Percentiles rank a stretch among this genome's conserved stretches.
These are phyloP conservation scores for Hyla sarda DNA, from an alignment of 2,113 vertebrate species.

Conservation along the genomic window DNA sequence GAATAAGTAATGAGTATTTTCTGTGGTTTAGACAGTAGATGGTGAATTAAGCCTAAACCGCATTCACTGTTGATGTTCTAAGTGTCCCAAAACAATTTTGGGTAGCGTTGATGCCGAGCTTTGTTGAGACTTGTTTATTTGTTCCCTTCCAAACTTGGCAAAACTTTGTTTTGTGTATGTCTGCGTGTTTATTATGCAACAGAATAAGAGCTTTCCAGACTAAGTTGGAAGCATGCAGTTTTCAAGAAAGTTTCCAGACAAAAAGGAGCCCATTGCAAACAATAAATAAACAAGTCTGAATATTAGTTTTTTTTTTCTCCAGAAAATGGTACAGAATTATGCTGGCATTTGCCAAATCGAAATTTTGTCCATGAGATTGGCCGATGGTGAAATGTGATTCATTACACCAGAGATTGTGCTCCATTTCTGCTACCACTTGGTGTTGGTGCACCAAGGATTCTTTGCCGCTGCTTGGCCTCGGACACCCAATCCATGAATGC, in stretches of 20 bases:
- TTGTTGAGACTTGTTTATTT: no score
- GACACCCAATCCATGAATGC: no score
- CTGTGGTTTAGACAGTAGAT: no score
- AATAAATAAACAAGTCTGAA: neutral
- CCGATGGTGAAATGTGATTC: neutral
- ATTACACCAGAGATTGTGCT: neutral
- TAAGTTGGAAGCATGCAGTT: no score
- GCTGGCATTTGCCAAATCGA: neutral
- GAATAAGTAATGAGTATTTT: no score
- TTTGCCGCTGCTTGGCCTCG: neutral
- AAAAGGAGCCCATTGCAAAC: neutral
- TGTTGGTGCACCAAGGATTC: neutral
- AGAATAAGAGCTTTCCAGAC: neutral
- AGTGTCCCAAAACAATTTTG: neutral
- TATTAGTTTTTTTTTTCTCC: no score
- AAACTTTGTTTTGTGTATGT: neutral
- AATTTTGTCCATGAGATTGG: neutral
- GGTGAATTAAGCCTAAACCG: neutral
- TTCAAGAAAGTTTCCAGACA: neutral
- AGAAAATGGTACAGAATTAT: neutral
- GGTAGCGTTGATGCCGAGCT: neutral
- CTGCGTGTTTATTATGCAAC: neutral
- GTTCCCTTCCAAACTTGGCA: neutral
- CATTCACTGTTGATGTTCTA: neutral
- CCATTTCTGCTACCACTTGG: neutral